phyloP scores from a whole-genome alignment of 2,888 invertebrate genomes.

The Melipona bicolor region DNA sequence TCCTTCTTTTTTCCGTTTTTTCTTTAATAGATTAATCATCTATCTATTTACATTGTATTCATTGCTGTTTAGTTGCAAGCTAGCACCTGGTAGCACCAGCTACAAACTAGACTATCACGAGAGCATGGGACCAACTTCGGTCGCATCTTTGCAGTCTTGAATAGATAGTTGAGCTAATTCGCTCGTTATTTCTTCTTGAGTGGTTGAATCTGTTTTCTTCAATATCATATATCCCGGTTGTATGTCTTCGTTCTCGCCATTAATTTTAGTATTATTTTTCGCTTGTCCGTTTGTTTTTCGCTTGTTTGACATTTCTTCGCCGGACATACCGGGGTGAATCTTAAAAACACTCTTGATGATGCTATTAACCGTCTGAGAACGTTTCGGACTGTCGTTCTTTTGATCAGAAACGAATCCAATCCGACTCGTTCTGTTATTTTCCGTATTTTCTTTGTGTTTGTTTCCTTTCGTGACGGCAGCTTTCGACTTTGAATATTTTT shows the following conservation, averaged over 20 bases:
- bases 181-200: slow-evolving; percentile 73
- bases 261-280: slow-evolving; percentile 54
- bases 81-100: slow-evolving; percentile 51
- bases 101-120: slow-evolving; percentile 79
- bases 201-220: slow-evolving; percentile 72
- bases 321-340: slow-evolving; percentile 67
- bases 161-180: slow-evolving; percentile 78
- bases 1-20: slow-evolving; percentile 3
- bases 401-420: slow-evolving; percentile 65
- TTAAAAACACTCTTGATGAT: slow-evolving; percentile 78
- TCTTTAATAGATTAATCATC: slow-evolving; percentile 65
- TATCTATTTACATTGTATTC: slow-evolving; percentile 68
- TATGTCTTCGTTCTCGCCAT: slow-evolving; percentile 64
- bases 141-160: slow-evolving; percentile 78
- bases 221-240: slow-evolving; percentile 78
- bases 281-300: slow-evolving; percentile 63
- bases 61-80: slow-evolving; percentile 46
- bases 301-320: slow-evolving; percentile 60
- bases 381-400: slow-evolving; percentile 73
- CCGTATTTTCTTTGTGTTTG: slow-evolving; percentile 60
- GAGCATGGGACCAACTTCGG: slow-evolving; percentile 74
- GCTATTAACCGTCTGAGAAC: slow-evolving; percentile 76
- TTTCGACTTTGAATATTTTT: slow-evolving; percentile 53
- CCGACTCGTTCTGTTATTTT: slow-evolving; percentile 53
- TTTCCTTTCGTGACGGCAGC: slow-evolving; percentile 42